These are phyloP conservation scores for Acanthosoma haemorrhoidale DNA, from an alignment of 2,888 invertebrate genomes.

Conservation along the genomic window DNA sequence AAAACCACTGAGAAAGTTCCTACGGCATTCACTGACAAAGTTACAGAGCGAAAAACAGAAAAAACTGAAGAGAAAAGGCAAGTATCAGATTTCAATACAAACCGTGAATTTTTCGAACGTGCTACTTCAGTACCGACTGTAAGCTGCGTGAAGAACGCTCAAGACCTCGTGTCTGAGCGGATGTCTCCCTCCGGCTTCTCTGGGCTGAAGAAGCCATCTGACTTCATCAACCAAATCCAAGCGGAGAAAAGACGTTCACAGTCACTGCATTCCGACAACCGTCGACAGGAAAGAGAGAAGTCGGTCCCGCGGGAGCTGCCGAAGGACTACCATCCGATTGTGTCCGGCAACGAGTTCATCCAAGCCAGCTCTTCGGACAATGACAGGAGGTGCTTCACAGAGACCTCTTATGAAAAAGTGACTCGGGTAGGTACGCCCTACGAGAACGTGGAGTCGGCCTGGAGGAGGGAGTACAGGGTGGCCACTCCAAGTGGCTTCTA, in stretches of 20 bases:
- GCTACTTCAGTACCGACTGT: conserved; percentile 31
- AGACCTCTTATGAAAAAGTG: conserved; percentile 32
- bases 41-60: neutral
- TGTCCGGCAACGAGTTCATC: neutral
- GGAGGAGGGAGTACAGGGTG: conserved; percentile 29
- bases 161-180: conserved; percentile 33
- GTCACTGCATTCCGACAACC: neutral
- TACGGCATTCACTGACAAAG: too few relatives aligned
- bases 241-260: neutral
- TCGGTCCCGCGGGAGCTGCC: neutral
- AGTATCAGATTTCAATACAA: conserved; percentile 30
- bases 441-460: conserved; percentile 36
- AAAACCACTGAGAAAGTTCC: too few relatives aligned
- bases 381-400: conserved; percentile 28
- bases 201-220: conserved; percentile 32
- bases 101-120: conserved; percentile 36
- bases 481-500: conserved; percentile 34
- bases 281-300: neutral
- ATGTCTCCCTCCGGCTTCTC: neutral
- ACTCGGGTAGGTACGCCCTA: conserved; percentile 31
- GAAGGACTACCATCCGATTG: neutral
- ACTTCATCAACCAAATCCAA: conserved; percentile 28
- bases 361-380: neutral
- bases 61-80: neutral
- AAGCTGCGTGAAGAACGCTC: conserved; percentile 32